A percentile compares a stretch with the other conserved stretches of the same genome.
Evolutionary conservation across 2,797 vertebrate genomes (phyloP).

Genomic region (Falco cherrug): DNA sequence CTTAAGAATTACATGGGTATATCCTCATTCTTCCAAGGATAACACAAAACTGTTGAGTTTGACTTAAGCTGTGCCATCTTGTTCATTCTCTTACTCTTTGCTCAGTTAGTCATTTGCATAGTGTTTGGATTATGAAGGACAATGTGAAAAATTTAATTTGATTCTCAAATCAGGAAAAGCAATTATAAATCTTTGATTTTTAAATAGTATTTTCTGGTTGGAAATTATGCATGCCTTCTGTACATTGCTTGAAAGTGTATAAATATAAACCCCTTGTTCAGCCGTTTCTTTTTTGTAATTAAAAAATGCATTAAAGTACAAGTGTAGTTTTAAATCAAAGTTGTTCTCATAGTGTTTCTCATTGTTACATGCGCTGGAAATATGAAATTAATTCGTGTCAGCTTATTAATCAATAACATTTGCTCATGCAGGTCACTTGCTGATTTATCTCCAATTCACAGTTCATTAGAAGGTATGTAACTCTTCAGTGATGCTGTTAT

Average conservation of each 20-base stretch:
- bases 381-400: slow-evolving; percentile 34
- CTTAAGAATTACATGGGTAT: neutral
- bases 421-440: slow-evolving; percentile 57
- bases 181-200: slow-evolving; percentile 54
- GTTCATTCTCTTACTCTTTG: slow-evolving; percentile 8
- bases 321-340: slow-evolving; percentile 52
- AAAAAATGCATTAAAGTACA: slow-evolving; percentile 52
- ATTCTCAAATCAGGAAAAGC: slow-evolving; percentile 44
- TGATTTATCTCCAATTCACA: slow-evolving; percentile 51
- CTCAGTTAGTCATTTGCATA: neutral
- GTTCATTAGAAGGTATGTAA: slow-evolving; percentile 42
- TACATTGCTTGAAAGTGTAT: slow-evolving; percentile 11
- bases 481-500: slow-evolving; percentile 29
- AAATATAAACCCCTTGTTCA: slow-evolving; percentile 48
- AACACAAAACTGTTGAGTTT: slow-evolving; percentile 10
- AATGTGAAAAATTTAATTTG: slow-evolving; percentile 12
- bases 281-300: slow-evolving; percentile 45
- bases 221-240: slow-evolving; percentile 59
- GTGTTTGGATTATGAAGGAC: slow-evolving; percentile 10
- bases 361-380: slow-evolving; percentile 15
- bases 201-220: slow-evolving; percentile 51
- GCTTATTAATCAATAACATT: slow-evolving; percentile 66
- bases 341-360: slow-evolving; percentile 42
- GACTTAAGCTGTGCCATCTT: slow-evolving; percentile 9
- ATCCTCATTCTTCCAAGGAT: slow-evolving; percentile 3